Conservation (phyloP, 1,140 invertebrate genomes). For the Colletes latitarsis region DNA sequence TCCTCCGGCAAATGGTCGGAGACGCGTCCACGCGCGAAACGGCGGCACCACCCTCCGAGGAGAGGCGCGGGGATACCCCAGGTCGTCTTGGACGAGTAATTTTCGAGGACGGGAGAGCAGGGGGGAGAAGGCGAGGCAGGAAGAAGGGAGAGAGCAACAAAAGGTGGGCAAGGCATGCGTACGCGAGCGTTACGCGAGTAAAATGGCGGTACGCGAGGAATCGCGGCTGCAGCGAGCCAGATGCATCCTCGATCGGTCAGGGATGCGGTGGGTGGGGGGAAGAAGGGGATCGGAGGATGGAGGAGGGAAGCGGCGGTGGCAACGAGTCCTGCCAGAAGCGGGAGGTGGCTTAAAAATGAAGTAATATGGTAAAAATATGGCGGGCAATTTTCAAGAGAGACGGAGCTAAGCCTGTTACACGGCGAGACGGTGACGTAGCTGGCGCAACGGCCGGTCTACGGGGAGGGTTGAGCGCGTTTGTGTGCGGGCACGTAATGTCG, state of each 20-base stretch:
- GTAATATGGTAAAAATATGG: constrained; percentile 71
- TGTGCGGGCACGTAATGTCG: constrained; percentile 52
- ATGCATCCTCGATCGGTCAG: constrained; percentile 16
- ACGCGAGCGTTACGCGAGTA: constrained; percentile 41
- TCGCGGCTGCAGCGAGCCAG: constrained; percentile 41
- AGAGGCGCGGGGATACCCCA: not conserved
- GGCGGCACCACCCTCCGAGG: not conserved
- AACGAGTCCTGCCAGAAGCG: constrained; percentile 32
- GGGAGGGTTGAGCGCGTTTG: constrained; percentile 6
- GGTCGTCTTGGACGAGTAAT: constrained; percentile 23
- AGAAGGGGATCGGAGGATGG: not conserved
- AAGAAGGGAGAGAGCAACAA: constrained; percentile 25
- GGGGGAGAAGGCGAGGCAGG: not conserved
- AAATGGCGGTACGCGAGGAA: constrained; percentile 53
- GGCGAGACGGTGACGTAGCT: constrained; percentile 28
- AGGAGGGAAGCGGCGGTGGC: constrained; percentile 25
- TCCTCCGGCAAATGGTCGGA: too few species aligned
- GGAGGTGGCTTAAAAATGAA: constrained; percentile 70
- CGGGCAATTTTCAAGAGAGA: constrained; percentile 68
- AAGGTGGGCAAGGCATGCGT: constrained; percentile 29
- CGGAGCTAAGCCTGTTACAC: constrained; percentile 53
- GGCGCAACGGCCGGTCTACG: not conserved
- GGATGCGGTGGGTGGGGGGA: constrained; percentile 6
- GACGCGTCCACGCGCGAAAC: too few species aligned
- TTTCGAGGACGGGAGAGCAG: constrained; percentile 10